Conservation (phyloP, 2,888 invertebrate species). For the Cerastis leucographa region DNA sequence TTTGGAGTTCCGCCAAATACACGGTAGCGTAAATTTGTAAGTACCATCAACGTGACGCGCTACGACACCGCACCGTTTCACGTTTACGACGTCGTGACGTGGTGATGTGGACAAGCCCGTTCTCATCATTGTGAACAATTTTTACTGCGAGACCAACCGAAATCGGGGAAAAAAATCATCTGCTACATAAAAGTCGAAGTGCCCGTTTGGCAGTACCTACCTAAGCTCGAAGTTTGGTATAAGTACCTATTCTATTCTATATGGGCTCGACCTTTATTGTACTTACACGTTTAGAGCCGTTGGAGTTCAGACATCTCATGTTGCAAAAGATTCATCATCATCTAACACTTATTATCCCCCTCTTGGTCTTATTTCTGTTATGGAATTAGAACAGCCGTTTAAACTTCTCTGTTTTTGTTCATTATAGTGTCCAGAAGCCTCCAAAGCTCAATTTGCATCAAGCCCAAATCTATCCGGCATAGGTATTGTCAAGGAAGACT, state of each 20-base stretch:
- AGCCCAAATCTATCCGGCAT: constrained; percentile 83
- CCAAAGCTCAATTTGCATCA: constrained; percentile 83
- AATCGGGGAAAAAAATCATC: not conserved
- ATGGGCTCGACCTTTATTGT: not conserved
- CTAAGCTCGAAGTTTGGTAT: too few relatives aligned
- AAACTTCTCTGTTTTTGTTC: not conserved
- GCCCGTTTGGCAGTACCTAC: too few relatives aligned
- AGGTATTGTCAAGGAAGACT: constrained; percentile 72
- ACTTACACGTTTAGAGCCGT: not conserved
- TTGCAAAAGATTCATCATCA: not conserved
- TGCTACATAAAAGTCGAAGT: too few relatives aligned
- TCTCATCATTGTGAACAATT: not conserved
- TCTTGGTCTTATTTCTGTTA: not conserved
- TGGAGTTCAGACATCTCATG: not conserved
- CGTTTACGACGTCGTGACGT: too few relatives aligned
- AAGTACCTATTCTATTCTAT: too few relatives aligned
- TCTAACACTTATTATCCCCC: not conserved
- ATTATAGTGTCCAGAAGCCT: constrained; percentile 78
- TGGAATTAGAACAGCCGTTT: not conserved
- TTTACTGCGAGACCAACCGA: not conserved
- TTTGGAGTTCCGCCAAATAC: too few relatives aligned
- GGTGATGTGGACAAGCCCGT: too few relatives aligned
- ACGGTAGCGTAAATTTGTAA: too few relatives aligned
- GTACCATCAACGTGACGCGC: too few relatives aligned
- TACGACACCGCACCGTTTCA: too few relatives aligned